Percentiles rank a stretch among this genome's conserved stretches.
Conservation (phyloP, 2,888 invertebrate genomes). For the Homarus gammarus region DNA sequence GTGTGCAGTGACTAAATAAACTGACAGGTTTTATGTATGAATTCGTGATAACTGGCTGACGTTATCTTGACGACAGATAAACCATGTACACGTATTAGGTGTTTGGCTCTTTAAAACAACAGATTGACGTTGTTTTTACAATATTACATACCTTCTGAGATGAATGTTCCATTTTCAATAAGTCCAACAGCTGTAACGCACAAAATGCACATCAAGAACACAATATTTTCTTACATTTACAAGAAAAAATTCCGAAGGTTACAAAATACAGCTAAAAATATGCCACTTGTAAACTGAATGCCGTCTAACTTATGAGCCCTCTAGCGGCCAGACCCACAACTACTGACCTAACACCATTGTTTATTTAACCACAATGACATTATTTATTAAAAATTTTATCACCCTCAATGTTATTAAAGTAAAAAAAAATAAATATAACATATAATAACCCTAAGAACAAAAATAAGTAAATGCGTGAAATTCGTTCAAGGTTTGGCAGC, state of each 20-base stretch:
- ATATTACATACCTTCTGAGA: not conserved
- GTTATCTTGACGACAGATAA: not conserved
- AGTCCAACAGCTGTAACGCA: not conserved
- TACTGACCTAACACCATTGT: not conserved
- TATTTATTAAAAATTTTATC: not conserved
- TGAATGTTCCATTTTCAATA: not conserved
- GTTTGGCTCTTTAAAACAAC: not conserved
- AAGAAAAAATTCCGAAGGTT: not conserved
- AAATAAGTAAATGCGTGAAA: not conserved
- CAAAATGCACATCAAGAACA: not conserved
- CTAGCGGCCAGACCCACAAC: not conserved
- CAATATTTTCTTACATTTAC: not conserved
- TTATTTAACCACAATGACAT: not conserved
- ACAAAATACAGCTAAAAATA: not conserved
- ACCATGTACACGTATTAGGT: not conserved
- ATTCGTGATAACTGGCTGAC: too few relatives aligned
- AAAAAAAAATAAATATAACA: not conserved
- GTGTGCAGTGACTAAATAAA: too few relatives aligned
- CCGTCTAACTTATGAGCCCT: not conserved
- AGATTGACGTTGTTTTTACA: not conserved
- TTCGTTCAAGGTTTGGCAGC: not conserved
- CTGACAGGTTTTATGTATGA: too few relatives aligned
- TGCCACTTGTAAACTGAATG: slow-evolving; percentile 6
- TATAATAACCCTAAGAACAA: not conserved
- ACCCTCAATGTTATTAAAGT: not conserved